phyloP scores from a whole-genome alignment of 2,888 invertebrate species.

The Ommatoiulus sabulosus region DNA sequence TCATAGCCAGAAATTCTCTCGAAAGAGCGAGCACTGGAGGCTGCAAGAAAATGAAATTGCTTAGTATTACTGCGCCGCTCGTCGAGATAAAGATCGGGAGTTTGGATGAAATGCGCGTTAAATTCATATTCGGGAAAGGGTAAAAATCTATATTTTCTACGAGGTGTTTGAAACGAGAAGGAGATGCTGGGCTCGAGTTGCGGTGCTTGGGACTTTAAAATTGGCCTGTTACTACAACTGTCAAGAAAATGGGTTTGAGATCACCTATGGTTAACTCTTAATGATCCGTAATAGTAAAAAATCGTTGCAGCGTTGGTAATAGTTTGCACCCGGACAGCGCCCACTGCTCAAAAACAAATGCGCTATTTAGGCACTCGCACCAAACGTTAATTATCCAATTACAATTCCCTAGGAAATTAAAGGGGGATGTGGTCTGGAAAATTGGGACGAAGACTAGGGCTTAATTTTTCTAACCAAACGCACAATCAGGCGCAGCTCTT shows the following conservation, averaged over 20 bases:
- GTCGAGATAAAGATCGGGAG: neutral
- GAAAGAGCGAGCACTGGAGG: constrained; percentile 45
- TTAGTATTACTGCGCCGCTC: constrained; percentile 24
- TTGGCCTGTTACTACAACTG: neutral
- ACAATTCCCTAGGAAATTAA: neutral
- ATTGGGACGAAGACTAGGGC: neutral
- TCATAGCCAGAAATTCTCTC: constrained; percentile 35
- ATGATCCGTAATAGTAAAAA: neutral
- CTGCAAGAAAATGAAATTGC: constrained; percentile 41
- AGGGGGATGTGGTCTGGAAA: neutral
- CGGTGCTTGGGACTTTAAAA: neutral
- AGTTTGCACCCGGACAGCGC: neutral
- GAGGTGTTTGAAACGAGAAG: constrained; percentile 10
- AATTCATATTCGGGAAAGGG: neutral
- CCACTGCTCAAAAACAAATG: neutral
- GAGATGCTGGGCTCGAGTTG: neutral
- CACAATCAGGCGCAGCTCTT: neutral
- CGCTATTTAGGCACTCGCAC: neutral
- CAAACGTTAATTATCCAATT: constrained; percentile 41
- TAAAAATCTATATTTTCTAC: constrained; percentile 20
- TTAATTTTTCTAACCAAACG: neutral
- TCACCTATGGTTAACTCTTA: neutral
- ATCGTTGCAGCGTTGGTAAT: neutral
- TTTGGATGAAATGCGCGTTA: constrained; percentile 3
- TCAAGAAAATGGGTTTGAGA: neutral